Evolutionary conservation across 2,797 vertebrate species (phyloP).

Genomic region (Acrossocheilus fasciatus): DNA sequence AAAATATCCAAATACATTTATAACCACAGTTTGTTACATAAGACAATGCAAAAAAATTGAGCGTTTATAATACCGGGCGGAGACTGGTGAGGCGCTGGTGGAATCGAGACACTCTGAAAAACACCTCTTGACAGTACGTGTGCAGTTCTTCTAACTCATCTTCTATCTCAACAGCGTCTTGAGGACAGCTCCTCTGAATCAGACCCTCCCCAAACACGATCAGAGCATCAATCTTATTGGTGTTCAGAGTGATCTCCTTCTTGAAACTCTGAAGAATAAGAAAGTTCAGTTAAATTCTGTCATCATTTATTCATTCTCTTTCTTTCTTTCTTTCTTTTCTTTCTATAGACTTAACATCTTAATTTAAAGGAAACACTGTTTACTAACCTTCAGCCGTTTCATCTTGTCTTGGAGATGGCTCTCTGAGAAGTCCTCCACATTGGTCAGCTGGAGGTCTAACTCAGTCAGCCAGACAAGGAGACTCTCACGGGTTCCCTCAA

Average conservation of each 20-base stretch:
- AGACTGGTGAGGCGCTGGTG: conserved; percentile 88
- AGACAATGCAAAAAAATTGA: not conserved
- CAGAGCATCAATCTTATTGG: conserved; percentile 91
- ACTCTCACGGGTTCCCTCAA: conserved; percentile 88
- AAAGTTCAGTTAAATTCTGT: not conserved
- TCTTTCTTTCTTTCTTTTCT: too few species aligned
- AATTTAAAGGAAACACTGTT: not conserved
- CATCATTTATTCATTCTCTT: not conserved
- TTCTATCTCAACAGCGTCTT: conserved; percentile 89
- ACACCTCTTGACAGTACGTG: conserved; percentile 93
- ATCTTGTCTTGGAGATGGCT: conserved; percentile 92
- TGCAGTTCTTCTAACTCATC: conserved; percentile 93
- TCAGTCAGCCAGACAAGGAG: conserved; percentile 95
- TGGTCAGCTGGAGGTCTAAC: conserved; percentile 95
- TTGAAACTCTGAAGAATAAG: conserved; percentile 85
- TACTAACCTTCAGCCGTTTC: conserved; percentile 87
- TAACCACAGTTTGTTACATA: not conserved
- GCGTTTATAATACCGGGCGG: conserved; percentile 71
- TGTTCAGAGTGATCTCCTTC: conserved; percentile 91
- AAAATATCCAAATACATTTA: not conserved
- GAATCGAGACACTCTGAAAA: conserved; percentile 89
- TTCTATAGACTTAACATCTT: not conserved
- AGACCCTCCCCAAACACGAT: conserved; percentile 91
- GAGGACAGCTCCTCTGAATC: conserved; percentile 90
- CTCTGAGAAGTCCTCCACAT: conserved; percentile 94